Percentiles rank a stretch among this genome's conserved stretches.
Conservation (phyloP, 2,888 invertebrate genomes). For the Zelleria hepariella region DNA sequence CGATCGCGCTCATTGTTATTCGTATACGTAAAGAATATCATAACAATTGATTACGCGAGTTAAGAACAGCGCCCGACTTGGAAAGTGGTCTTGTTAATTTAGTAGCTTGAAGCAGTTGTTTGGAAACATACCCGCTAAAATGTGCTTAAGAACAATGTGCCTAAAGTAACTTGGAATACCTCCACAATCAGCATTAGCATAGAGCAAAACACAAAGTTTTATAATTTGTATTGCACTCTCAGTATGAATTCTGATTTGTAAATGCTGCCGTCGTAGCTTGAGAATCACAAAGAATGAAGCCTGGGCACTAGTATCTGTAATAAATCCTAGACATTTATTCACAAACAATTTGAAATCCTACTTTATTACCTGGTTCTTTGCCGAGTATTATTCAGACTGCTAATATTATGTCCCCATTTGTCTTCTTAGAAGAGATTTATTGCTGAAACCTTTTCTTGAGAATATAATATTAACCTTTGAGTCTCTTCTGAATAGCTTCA, state of each 20-base stretch:
- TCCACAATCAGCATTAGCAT: no score
- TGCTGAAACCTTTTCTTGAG: no score
- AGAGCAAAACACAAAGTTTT: background rate
- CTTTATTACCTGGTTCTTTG: no score
- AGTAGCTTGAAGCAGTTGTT: background rate
- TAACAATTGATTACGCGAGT: background rate
- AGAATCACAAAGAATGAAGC: background rate
- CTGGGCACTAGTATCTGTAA: no score
- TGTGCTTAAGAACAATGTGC: no score
- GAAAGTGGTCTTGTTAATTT: background rate
- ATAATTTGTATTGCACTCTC: background rate
- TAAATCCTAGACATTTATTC: background rate
- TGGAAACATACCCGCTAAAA: background rate
- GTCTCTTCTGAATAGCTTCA: no score
- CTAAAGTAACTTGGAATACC: no score
- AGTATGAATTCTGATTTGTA: background rate
- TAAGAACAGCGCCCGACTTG: no score
- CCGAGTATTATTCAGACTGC: no score
- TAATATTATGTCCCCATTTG: no score
- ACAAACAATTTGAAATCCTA: no score
- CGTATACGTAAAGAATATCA: background rate
- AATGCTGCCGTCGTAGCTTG: background rate
- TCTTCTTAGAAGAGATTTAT: no score
- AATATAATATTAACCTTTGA: slow-evolving; percentile 13
- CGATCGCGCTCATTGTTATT: background rate